Conservation (phyloP, 2,113 vertebrate species). For the Isurus oxyrinchus region DNA sequence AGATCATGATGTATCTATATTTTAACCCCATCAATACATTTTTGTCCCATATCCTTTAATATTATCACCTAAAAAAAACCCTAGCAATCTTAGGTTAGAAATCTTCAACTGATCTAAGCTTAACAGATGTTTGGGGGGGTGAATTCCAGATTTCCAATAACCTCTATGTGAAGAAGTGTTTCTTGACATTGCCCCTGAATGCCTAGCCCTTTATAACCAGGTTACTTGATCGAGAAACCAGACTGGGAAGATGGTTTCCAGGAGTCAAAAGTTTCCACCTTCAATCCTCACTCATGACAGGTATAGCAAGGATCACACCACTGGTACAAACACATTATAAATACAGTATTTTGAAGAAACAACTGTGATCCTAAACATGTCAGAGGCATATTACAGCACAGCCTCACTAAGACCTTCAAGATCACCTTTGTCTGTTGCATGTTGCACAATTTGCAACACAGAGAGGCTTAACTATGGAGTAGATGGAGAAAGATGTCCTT, state of each 20-base stretch:
- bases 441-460: neutral
- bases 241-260: neutral
- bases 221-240: neutral
- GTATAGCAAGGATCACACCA: neutral
- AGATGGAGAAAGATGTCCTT: neutral
- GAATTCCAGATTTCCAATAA: neutral
- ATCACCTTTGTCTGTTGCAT: neutral
- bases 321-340: neutral
- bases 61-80: neutral
- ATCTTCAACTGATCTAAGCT: neutral
- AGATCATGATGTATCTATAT: neutral
- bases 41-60: neutral
- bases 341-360: neutral
- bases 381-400: neutral
- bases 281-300: neutral
- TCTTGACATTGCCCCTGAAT: neutral
- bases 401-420: neutral
- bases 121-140: neutral
- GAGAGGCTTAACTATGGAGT: neutral
- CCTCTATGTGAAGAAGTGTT: neutral
- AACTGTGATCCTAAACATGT: neutral
- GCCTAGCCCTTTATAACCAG: neutral
- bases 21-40: neutral
- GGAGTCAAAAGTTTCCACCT: neutral
- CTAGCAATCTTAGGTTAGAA: neutral